Conservation (phyloP, 2,888 invertebrate species). For the Tetranychus truncatus region DNA sequence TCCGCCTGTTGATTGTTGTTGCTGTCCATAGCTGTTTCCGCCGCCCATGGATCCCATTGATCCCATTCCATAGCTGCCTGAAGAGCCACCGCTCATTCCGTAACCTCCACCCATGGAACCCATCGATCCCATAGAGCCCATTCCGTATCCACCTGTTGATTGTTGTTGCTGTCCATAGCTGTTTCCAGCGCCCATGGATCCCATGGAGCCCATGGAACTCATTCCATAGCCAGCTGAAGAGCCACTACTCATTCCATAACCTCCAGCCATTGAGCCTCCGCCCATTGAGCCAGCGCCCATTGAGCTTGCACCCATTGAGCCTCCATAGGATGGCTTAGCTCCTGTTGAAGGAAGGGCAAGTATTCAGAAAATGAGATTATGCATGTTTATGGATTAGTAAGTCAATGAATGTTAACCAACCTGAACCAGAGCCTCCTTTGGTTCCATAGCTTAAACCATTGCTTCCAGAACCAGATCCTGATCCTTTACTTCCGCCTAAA, state of each 20-base stretch:
- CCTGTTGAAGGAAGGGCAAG: neutral
- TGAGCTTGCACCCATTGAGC: neutral
- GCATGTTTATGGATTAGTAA: neutral
- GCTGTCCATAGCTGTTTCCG: neutral
- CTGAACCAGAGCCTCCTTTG: conserved; percentile 9
- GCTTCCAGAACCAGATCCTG: neutral
- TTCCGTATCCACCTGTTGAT: conserved; percentile 4
- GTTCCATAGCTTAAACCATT: conserved; percentile 8
- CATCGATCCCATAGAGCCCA: neutral
- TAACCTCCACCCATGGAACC: neutral
- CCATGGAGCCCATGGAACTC: neutral
- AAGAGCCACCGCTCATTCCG: neutral
- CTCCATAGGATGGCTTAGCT: neutral
- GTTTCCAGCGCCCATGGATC: neutral
- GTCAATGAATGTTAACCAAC: neutral
- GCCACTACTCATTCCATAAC: neutral
- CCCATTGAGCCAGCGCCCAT: too few species aligned
- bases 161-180: conserved; percentile 1
- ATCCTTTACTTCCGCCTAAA: neutral
- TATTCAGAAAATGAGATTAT: neutral
- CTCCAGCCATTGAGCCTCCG: neutral
- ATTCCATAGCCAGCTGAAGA: too few species aligned
- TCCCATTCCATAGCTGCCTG: neutral
- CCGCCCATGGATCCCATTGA: neutral
- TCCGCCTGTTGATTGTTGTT: conserved; percentile 4